Evolutionary conservation across 2,113 vertebrate species (phyloP).

Genomic region (Ginglymostoma cirratum): DNA sequence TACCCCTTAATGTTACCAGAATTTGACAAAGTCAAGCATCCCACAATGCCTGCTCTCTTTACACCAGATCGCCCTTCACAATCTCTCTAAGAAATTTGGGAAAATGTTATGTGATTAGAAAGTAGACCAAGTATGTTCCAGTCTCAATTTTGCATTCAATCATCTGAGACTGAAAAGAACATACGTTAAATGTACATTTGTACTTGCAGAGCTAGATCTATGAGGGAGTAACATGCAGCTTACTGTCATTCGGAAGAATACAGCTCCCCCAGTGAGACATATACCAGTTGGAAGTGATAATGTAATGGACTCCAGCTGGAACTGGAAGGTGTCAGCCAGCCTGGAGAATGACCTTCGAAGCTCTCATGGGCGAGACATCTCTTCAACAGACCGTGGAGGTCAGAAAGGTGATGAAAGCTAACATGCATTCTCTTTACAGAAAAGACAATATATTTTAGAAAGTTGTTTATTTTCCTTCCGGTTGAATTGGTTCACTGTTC

Average conservation of each 20-base stretch:
- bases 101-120: neutral
- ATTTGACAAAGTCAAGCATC: neutral
- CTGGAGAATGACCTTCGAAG: neutral
- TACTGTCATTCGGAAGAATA: neutral
- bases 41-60: too few species aligned
- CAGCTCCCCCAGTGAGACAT: neutral
- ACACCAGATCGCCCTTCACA: too few species aligned
- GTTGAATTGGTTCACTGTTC: neutral
- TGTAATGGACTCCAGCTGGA: neutral
- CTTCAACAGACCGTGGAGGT: neutral
- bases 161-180: neutral
- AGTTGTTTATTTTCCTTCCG: neutral
- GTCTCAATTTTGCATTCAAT: neutral
- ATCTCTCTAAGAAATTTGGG: neutral
- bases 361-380: neutral
- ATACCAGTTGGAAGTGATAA: neutral
- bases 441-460: neutral
- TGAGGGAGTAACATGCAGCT: neutral
- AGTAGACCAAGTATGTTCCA: neutral
- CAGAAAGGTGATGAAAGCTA: neutral
- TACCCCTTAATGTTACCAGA: neutral
- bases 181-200: neutral
- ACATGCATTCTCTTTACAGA: neutral
- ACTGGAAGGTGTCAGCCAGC: neutral
- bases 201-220: neutral